Evolutionary conservation across 2,113 vertebrate species (phyloP), one percentile per base, ranked within the genome.

Genomic region (Siniperca knerii): DNA sequence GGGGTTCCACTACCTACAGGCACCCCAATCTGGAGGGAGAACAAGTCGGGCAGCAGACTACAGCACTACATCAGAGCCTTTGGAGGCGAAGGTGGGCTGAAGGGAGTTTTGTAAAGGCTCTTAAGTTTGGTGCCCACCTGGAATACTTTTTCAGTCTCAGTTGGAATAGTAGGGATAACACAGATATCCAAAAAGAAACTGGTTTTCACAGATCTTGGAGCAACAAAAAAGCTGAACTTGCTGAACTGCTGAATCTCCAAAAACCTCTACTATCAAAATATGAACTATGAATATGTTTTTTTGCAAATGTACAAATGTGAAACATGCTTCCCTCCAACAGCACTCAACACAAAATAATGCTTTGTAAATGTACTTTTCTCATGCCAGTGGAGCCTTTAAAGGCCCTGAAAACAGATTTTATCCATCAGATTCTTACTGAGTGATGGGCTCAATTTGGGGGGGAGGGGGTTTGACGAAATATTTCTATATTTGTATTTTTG

Each of bases 21-120:
- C 86, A 81, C 89, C 96, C 90, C 95, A 96, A 90, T 95, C 94
- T 78, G 97, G 96, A 98, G 97, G 97, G 94, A 97, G 96, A 95
- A 97, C 97, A 90, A 97, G 96, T 96, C 97, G 98, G 92, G 97
- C 97, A 82, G 92, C 97, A 89, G 97, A 98, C 87, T 76, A 89
- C 95, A 95, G 94, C 94, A 91, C 95, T 92, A 96, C 93, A 82
- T 96, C 97, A 84, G 97, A 97, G 90, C 96, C 97, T 93, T 94
- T 97, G 94, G 96, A 97, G 85, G 97, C 96, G 91, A 97, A 99
- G 98, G 98, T 99, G 98, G 97, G 97, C 95, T 92, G 89, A 80
- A 87, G 60, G 92, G 87, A 90, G 80, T 77, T 88, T 83, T 84
- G 15, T 75, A 73, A 73, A 54, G 79, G 58, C 42, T 79, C 60